Evolutionary conservation across 2,113 vertebrate species (phyloP).

Genomic region (Vimba vimba): DNA sequence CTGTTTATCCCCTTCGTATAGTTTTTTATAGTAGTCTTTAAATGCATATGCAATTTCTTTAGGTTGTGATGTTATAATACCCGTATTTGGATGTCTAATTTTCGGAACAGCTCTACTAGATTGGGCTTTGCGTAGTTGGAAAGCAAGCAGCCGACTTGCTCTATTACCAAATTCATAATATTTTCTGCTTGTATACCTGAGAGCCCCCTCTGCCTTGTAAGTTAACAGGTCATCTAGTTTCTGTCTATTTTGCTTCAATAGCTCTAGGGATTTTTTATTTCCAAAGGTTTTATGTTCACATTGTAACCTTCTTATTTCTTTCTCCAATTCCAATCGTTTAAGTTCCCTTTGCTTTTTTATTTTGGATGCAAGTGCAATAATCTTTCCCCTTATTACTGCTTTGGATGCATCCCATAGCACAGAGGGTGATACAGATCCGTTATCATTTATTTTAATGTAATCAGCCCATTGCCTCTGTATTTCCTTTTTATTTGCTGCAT

Average conservation of each 20-base stretch:
- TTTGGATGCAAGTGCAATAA: too few relatives aligned
- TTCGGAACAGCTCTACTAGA: conserved; percentile 3
- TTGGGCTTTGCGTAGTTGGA: background rate
- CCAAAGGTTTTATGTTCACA: background rate
- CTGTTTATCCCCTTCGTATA: background rate
- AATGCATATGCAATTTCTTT: background rate
- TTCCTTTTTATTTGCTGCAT: background rate
- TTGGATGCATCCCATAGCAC: background rate
- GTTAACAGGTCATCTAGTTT: too few relatives aligned
- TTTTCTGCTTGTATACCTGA: background rate
- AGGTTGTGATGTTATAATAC: background rate
- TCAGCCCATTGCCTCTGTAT: too few relatives aligned
- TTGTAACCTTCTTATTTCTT: background rate
- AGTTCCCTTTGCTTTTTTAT: too few relatives aligned
- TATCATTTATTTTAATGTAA: background rate
- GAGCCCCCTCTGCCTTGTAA: too few relatives aligned
- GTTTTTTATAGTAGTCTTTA: conserved; percentile 13
- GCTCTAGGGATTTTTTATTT: background rate
- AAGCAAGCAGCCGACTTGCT: background rate
- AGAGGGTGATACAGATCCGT: background rate
- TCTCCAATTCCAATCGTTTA: background rate
- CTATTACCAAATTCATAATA: background rate
- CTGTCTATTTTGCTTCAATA: background rate
- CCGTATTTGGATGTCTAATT: background rate
- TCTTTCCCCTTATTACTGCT: background rate